A percentile compares a stretch with the other conserved stretches of the same genome.
These are phyloP conservation scores for Protonibea diacanthus DNA, from an alignment of 2,797 vertebrate species.

Conservation along the genomic window DNA sequence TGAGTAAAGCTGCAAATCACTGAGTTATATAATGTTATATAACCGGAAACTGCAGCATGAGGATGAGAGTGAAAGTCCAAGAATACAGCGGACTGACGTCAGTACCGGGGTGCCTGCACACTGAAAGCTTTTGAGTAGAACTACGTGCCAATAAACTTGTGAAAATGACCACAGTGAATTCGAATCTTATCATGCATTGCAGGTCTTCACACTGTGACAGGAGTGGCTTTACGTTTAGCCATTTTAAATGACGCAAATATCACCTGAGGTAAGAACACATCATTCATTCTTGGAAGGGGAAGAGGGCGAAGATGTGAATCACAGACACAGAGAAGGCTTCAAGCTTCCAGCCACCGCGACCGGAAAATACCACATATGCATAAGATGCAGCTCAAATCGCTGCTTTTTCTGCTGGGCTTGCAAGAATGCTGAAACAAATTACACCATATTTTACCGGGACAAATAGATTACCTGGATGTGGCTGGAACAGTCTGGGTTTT, in stretches of 20 bases:
- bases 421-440: slow-evolving; percentile 78
- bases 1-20: slow-evolving; percentile 51
- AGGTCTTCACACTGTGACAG: neutral
- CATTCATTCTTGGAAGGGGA: neutral
- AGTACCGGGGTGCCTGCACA: slow-evolving; percentile 13
- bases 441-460: slow-evolving; percentile 75
- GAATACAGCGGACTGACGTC: slow-evolving; percentile 17
- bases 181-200: neutral
- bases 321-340: slow-evolving; percentile 4
- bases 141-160: slow-evolving; percentile 17
- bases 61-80: slow-evolving; percentile 31
- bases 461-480: slow-evolving; percentile 84
- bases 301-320: slow-evolving; percentile 1
- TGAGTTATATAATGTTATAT: slow-evolving; percentile 79
- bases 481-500: slow-evolving; percentile 70
- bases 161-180: slow-evolving; percentile 11
- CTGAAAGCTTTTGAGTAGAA: slow-evolving; percentile 23
- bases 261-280: neutral
- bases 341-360: neutral
- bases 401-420: slow-evolving; percentile 67
- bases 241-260: slow-evolving; percentile 28
- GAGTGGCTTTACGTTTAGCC: neutral
- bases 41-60: slow-evolving; percentile 57
- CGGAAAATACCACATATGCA: slow-evolving; percentile 51
- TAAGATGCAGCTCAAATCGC: slow-evolving; percentile 42